Base-by-base conservation (phyloP, 2,888 invertebrate genomes). In the Acleris sparsana region DNA sequence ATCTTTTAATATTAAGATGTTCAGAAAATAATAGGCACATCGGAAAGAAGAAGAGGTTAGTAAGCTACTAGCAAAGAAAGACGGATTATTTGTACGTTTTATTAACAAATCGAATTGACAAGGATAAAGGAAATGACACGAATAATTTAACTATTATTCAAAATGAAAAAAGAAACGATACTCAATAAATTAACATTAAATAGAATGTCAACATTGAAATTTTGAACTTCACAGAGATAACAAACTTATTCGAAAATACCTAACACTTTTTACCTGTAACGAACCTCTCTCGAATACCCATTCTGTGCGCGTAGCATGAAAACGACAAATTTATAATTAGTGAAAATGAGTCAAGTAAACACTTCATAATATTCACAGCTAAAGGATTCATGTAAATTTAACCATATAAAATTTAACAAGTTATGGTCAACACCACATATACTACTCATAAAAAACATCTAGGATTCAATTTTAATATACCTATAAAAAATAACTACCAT, bases 271-370 rank as follows among this genome's bases (percentile, higher is more conserved):
- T 90, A 91, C 88, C 90, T 90, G 88, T 87, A 85, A 80, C 85
- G 86, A 79, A 87, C 87, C 86, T 82, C 90, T 86, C 89, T 87
- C 85, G 87, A 84, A 77, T 86, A 88, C 80, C 86, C 90, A 79
- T 89, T 87, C 90, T 91, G 85, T 89, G 82, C 86, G 76, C 84
- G 91, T 89, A 80, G 92, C 92, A 77, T 84, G 84, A 85, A 88
- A 79, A 85, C 82, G 82, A 79, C 72, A 77, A 81, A 81, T 84
- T 82, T 82, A 57, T 82, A 59, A 53, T 61, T 60, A 62, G 55
- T 60, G 22, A 65, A 57, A 57, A 61, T 51, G 44, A 49, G 43
- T 74, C 73, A 73, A 75, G 77, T 82, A 86, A 86, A 84, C 75
- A 80, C 70, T 74, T 81, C 79, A 80, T 84, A 88, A 86, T 71